Base-by-base conservation (phyloP, 2,113 vertebrate species). In the Myiopsitta monachus region DNA sequence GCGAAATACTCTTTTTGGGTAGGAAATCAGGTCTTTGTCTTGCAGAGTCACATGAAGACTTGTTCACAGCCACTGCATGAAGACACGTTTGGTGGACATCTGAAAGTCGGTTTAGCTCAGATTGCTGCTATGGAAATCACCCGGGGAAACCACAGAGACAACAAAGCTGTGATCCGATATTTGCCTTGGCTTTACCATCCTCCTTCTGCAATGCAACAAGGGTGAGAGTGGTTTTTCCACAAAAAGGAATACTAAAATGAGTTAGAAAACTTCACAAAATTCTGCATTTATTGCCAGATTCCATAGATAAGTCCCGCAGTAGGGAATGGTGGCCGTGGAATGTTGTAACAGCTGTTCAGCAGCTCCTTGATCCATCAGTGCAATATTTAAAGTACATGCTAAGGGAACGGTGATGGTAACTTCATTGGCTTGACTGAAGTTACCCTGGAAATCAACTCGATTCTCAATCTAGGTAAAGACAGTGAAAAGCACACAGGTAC, bases 181-280 rank as follows among this genome's bases (percentile, higher is more conserved):
- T 98, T 99, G 76, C 99, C 99, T 46, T 99, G 99, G 99, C 99
- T 99, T 31, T 99, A 99, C 84, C 99, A 99, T 68, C 99, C 99
- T 33, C 99, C 99, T 39, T 99, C 99, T 26, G 98, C 99, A 67
- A 99, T 99, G 99, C 99, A 99, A 87, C 99, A 99, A 96, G 99
- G 99, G 99, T 99, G 96, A 99, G 97, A 83, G 46, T 10, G 21
- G 22, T 76, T 91, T 94, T 78, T 79, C 30, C 59, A 66, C 14
- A 39, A 83, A 76, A 41, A 15, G 3, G 9, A 68, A n/a, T 51
- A 18, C 33, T 72, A 59, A 87, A 70, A 51, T 38, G 24, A 77
- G 31, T 43, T 92, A 54, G 43, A 76, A 87, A 70, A 41, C 24
- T 46, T 73, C n/a, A 18, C 14, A 51, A 23, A 72, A 72, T 79